Percentiles rank a stretch among this genome's conserved stretches.
phyloP scores from a whole-genome alignment of 1,140 invertebrate species.

The Coenobita brevimanus region DNA sequence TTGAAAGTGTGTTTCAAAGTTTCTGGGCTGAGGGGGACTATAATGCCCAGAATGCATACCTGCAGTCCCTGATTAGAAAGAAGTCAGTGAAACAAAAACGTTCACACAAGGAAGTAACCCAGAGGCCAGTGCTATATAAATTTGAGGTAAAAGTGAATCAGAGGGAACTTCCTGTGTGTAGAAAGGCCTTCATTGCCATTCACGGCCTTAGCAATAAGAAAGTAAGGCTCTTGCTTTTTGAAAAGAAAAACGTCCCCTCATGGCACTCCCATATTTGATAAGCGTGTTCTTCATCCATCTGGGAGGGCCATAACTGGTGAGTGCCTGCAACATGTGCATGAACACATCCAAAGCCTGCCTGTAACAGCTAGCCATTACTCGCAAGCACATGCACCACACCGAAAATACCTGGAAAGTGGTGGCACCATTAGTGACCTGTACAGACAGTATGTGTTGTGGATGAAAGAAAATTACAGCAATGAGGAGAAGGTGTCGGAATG shows the following conservation, averaged over 20 bases:
- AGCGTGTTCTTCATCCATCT: neutral
- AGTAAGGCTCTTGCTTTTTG: neutral
- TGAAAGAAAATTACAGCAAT: neutral
- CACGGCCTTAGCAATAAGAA: neutral
- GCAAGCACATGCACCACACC: neutral
- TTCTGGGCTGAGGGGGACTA: neutral
- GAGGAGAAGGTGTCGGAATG: neutral
- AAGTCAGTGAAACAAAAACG: neutral
- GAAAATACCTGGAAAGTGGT: neutral
- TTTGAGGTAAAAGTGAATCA: neutral
- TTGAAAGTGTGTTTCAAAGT: neutral
- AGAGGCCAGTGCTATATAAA: neutral
- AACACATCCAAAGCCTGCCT: no score
- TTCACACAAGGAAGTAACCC: neutral
- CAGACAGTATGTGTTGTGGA: neutral
- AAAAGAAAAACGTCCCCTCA: slow-evolving; percentile 1
- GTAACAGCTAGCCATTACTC: neutral
- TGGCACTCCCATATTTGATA: neutral
- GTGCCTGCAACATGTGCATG: neutral
- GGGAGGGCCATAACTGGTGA: neutral
- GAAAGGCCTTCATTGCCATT: slow-evolving; percentile 1
- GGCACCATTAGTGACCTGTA: neutral
- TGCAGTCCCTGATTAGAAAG: neutral
- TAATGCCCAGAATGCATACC: no score
- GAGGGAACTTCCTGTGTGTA: neutral